Evolutionary conservation across 2,797 vertebrate species (phyloP).

Genomic region (Artibeus jamaicensis): DNA sequence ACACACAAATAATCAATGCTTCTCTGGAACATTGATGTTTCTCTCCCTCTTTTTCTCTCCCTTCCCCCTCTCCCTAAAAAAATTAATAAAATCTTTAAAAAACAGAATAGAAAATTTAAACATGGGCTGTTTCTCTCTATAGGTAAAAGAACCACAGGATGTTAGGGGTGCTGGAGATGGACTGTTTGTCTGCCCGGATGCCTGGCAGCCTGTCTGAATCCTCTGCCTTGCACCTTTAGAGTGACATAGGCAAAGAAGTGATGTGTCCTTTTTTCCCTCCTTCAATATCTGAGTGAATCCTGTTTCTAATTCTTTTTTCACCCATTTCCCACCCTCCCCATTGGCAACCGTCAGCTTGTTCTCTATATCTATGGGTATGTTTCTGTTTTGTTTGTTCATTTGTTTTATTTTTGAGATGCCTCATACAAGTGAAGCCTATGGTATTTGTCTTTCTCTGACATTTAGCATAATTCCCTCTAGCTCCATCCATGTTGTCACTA

Average conservation of each 20-base stretch:
- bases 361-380: neutral
- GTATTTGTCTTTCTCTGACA: neutral
- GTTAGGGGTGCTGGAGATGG: neutral
- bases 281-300: neutral
- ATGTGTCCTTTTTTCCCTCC: neutral
- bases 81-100: neutral
- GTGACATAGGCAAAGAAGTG: neutral
- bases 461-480: neutral
- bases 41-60: no score
- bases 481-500: neutral
- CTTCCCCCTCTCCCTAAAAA: no score
- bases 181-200: neutral
- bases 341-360: neutral
- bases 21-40: no score
- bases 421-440: neutral
- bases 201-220: neutral
- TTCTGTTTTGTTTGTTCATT: neutral
- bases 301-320: neutral
- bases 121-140: constrained; percentile 34
- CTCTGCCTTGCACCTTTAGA: neutral
- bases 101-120: constrained; percentile 17
- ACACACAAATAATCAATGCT: no score
- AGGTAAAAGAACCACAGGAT: constrained; percentile 31
- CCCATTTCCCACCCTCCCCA: neutral
- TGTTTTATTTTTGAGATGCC: neutral